Evolutionary conservation across 2,113 vertebrate species (phyloP).

Genomic region (Pomatorhinus ruficollis): DNA sequence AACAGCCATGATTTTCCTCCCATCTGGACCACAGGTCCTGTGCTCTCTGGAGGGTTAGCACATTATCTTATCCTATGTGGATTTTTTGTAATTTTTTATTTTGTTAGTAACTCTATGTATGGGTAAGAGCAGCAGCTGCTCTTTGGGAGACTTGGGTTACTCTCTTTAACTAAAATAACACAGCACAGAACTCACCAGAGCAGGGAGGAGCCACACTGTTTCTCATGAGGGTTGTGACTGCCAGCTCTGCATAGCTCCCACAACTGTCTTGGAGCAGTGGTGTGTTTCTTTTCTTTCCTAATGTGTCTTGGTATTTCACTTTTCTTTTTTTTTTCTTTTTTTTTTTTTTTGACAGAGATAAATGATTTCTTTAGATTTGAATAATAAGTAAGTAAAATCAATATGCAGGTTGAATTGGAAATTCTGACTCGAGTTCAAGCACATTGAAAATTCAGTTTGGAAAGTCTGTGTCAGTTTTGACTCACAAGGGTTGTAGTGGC

Average conservation of each 20-base stretch:
- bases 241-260: background rate
- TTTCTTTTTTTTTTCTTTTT: background rate
- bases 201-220: background rate
- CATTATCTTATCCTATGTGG: background rate
- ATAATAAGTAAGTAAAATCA: conserved; percentile 50
- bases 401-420: background rate
- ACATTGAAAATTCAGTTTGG: background rate
- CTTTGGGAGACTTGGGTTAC: background rate
- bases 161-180: background rate
- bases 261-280: background rate
- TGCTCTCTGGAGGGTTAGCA: background rate
- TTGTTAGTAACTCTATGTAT: background rate
- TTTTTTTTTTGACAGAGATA: background rate
- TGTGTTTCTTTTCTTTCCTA: conserved; percentile 12
- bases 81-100: background rate
- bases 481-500: background rate
- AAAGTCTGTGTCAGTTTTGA: background rate
- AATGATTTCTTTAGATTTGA: conserved; percentile 32
- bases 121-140: background rate
- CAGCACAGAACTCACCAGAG: background rate
- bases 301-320: background rate
- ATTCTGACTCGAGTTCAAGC: background rate
- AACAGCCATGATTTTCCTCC: background rate
- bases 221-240: background rate
- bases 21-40: background rate